Conservation (phyloP, 2,888 invertebrate genomes). For the Drosophila pegasa region DNA sequence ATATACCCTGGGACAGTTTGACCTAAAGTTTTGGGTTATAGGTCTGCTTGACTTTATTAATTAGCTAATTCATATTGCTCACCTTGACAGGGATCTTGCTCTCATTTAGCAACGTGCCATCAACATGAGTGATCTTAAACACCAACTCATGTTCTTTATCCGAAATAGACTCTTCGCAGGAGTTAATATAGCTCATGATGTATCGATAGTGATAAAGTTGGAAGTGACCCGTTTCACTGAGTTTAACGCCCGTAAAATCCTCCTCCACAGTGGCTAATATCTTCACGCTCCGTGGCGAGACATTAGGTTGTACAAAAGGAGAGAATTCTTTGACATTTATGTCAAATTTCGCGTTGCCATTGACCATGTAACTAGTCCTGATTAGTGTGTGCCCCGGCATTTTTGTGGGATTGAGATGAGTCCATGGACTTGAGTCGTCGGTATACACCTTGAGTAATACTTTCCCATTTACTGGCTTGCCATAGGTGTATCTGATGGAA, state of each 20-base stretch:
- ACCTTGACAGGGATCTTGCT: conserved; percentile 86
- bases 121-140: conserved; percentile 89
- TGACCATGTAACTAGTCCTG: conserved; percentile 73
- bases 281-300: conserved; percentile 41
- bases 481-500: conserved; percentile 88
- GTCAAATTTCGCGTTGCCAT: conserved; percentile 80
- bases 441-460: conserved; percentile 92
- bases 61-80: background rate
- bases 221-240: conserved; percentile 91
- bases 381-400: conserved; percentile 61
- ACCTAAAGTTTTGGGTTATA: conserved; percentile 26
- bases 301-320: conserved; percentile 51
- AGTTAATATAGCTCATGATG: conserved; percentile 89
- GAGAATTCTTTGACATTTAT: conserved; percentile 74
- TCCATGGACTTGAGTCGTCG: conserved; percentile 82
- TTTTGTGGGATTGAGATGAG: conserved; percentile 28
- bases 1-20: conserved; percentile 66
- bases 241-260: conserved; percentile 91
- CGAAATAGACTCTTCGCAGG: conserved; percentile 95
- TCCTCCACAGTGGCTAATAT: conserved; percentile 96
- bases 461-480: conserved; percentile 94
- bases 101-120: conserved; percentile 88
- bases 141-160: conserved; percentile 93
- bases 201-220: conserved; percentile 92
- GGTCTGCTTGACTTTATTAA: background rate